A percentile compares a stretch with the other conserved stretches of the same genome.
Evolutionary conservation across 2,888 invertebrate species (phyloP).

Genomic region (Sisyra nigra): DNA sequence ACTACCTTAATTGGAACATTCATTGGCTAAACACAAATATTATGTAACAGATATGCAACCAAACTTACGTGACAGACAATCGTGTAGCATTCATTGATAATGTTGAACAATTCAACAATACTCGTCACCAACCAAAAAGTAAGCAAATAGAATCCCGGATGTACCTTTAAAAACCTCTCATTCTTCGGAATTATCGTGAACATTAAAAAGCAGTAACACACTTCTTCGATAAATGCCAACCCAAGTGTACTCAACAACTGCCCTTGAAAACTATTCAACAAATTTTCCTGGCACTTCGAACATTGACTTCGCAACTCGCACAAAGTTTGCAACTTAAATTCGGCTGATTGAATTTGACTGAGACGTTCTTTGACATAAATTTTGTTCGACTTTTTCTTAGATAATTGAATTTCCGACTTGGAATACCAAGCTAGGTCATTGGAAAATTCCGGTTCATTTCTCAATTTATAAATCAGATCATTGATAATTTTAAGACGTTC

Average conservation of each 20-base stretch:
- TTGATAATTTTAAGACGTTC: constrained; percentile 1
- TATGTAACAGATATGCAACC: not conserved
- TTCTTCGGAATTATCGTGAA: not conserved
- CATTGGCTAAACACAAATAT: no score
- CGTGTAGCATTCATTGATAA: not conserved
- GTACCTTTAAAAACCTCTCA: not conserved
- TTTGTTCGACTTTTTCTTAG: not conserved
- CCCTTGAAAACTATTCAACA: not conserved
- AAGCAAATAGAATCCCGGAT: not conserved
- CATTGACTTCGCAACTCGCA: constrained; percentile 1
- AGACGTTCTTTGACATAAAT: no score
- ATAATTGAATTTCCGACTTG: not conserved
- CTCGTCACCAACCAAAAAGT: constrained; percentile 1
- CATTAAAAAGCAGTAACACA: constrained; percentile 1
- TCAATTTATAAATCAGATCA: not conserved
- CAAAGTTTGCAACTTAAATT: constrained; percentile 1
- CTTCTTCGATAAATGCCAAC: not conserved
- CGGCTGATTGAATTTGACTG: not conserved
- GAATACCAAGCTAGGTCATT: not conserved
- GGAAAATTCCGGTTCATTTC: not conserved
- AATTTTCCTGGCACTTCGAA: not conserved
- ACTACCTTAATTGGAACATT: no score
- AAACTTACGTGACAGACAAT: constrained; percentile 1
- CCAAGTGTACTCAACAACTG: not conserved
- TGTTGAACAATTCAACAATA: constrained; percentile 1